These are phyloP conservation scores for Arge pagana DNA, from an alignment of 2,888 invertebrate genomes.

Conservation along the genomic window DNA sequence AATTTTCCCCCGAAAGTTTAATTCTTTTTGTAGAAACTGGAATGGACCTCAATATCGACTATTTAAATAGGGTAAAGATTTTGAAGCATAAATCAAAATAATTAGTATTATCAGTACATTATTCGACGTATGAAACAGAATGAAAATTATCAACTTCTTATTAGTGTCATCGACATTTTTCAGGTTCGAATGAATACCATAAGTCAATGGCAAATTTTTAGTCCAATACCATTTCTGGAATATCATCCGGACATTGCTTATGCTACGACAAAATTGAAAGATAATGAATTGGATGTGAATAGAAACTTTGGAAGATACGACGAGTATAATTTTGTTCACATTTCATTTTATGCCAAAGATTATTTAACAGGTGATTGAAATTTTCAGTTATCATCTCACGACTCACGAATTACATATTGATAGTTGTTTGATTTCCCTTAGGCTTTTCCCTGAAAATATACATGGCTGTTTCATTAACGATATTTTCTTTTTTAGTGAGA, in stretches of 20 bases:
- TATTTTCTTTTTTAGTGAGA: constrained; percentile 63
- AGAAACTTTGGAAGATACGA: constrained; percentile 83
- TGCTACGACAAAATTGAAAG: constrained; percentile 49
- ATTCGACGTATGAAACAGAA: constrained; percentile 12
- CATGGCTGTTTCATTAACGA: constrained; percentile 7
- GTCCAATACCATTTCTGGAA: constrained; percentile 89
- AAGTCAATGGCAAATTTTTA: constrained; percentile 83
- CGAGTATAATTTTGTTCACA: constrained; percentile 70
- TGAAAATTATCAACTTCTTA: constrained; percentile 13
- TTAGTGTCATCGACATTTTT: no score
- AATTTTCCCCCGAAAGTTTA: constrained; percentile 74
- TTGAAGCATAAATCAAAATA: constrained; percentile 2
- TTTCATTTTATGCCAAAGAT: constrained; percentile 85
- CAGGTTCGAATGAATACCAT: constrained; percentile 96
- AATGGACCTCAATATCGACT: constrained; percentile 78
- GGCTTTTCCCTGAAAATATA: not conserved
- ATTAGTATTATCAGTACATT: constrained; percentile 1
- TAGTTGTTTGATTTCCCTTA: constrained; percentile 4
- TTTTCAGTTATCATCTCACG: not conserved
- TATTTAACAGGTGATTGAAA: constrained; percentile 70
- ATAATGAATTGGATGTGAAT: constrained; percentile 68
- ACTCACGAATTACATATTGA: not conserved
- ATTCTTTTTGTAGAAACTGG: constrained; percentile 71
- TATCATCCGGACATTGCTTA: constrained; percentile 74
- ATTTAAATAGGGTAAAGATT: constrained; percentile 78